Evolutionary conservation across 2,888 invertebrate genomes (phyloP), one percentile per base, ranked within the genome.

Genomic region (Hypomecis atomaria): DNA sequence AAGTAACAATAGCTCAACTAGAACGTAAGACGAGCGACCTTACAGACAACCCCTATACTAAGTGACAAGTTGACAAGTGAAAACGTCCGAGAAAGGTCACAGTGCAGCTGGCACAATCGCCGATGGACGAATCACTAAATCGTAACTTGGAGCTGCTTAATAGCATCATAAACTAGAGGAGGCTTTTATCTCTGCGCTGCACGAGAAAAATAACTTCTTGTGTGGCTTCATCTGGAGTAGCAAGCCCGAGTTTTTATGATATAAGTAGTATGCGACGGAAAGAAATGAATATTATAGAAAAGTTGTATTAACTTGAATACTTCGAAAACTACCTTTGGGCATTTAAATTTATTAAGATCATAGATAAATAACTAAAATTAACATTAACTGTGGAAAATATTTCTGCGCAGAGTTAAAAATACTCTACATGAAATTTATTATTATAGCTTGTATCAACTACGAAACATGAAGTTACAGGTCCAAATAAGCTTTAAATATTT

Each of bases 61-160:
- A 68, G 61, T 64, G 57, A 62, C 52, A 57, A 62, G 50, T 54
- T 57, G 53, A 44, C 62, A 53, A 66, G 62, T 66, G 53, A 57
- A 58, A 63, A 44, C 40, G 43, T 47, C 66, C 47, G 56, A 59
- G 56, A 60, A 58, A 60, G 66, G 60, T 65, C 64, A 62, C 64
- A 62, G 64, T 68, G 68, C 63, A 69, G 49, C 67, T 67, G 67
- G 60, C 60, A 62, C 59, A 62, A 65, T 63, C 50, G 49, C 10
- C 50, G 43, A 8, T 53, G 53, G 66, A 65, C 54, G 59, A 34
- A 60, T 65, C 57, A 47, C 59, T 55, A 59, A 62, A 61, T 58
- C 58, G 60, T 53, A 58, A 54, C 54, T 49, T 55, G 13, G 45
- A 9, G 37, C 52, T 50, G 48, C 8, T 61, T 61, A 58, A 58